Base-by-base conservation (phyloP, 2,113 vertebrate species). In the Acanthochromis polyacanthus region DNA sequence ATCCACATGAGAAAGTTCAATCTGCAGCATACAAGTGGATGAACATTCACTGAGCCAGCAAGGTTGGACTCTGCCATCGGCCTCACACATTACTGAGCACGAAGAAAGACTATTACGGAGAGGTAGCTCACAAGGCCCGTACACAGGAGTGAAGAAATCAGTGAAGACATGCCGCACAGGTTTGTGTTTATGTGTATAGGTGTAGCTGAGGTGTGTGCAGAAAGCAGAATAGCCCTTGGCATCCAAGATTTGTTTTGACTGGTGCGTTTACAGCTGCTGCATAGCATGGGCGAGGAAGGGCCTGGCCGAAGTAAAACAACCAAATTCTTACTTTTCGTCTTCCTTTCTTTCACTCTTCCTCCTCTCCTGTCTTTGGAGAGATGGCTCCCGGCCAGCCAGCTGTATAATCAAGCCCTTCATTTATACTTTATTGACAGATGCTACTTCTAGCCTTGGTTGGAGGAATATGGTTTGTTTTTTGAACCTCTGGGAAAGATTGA, bases 401-500 rank as follows among this genome's bases (percentile, higher is more conserved):
- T 94, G 93, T 93, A 93, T 90, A 95, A 94, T 92, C 91, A 93
- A 85, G 81, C 65, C 80, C 76, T 91, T 89, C 89, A 90, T 88
- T 92, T 93, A 81, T 84, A 82, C 89, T 91, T 92, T 95, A 95
- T 94, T 95, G 94, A 95, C 92, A 93, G 91, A 94, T 93, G 90
- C 92, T 91, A 90, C 90, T 89, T 87, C 82, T 71, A 86, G 86
- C 80, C 81, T 78, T 53, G 83, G 81, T 86, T 57, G 64, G 68
- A 81, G 80, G 85, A 91, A 82, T 67, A 89, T 25, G 53, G 86
- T 92, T 90, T 90, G 71, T 83, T 89, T 92, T 91, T 79, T 40
- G 43, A 90, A 94, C 89, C 89, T 80, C 84, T 78, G 88, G 87
- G 87, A 92, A 91, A 88, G 84, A 75, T 84, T 80, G 86, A 80